A percentile compares a stretch with the other conserved stretches of the same genome.
Conservation (phyloP, 2,113 vertebrate genomes). For the Ursus arctos region DNA sequence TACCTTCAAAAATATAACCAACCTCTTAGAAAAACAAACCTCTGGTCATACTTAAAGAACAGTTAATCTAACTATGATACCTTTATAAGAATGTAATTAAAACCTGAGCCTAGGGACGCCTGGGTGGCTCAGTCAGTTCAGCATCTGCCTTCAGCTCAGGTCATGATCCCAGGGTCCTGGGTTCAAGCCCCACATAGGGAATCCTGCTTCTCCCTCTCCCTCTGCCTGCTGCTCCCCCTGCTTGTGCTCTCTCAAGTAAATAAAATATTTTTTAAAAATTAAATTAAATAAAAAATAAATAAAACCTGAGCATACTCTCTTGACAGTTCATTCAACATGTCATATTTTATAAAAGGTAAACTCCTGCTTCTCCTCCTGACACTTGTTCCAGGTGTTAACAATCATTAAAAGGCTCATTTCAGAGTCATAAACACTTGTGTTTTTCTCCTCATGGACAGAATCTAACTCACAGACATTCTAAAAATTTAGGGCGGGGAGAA, state of each 20-base stretch:
- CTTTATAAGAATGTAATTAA: neutral
- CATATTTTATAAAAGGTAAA: neutral
- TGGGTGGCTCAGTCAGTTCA: neutral
- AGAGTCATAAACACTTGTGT: conserved; percentile 32
- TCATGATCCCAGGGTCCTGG: neutral
- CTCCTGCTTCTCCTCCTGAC: neutral
- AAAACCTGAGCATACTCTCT: neutral
- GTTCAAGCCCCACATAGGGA: neutral
- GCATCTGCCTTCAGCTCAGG: neutral
- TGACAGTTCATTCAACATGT: neutral
- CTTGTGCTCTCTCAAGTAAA: neutral
- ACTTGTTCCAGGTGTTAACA: neutral
- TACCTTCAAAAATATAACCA: conserved; percentile 43
- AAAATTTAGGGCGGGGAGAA: neutral
- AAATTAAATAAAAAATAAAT: neutral
- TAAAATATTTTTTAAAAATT: neutral
- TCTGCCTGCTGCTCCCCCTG: neutral
- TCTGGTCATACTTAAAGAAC: conserved; percentile 11
- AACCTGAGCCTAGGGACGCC: neutral
- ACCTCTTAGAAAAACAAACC: conserved; percentile 41
- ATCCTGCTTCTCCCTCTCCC: neutral
- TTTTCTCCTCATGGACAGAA: conserved; percentile 63
- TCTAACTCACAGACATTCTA: conserved; percentile 45
- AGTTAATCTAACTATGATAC: neutral
- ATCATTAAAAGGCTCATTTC: conserved; percentile 41